Evolutionary conservation across 1,140 invertebrate species (phyloP), one percentile per base, ranked within the genome.

Genomic region (Drosophila santomea): DNA sequence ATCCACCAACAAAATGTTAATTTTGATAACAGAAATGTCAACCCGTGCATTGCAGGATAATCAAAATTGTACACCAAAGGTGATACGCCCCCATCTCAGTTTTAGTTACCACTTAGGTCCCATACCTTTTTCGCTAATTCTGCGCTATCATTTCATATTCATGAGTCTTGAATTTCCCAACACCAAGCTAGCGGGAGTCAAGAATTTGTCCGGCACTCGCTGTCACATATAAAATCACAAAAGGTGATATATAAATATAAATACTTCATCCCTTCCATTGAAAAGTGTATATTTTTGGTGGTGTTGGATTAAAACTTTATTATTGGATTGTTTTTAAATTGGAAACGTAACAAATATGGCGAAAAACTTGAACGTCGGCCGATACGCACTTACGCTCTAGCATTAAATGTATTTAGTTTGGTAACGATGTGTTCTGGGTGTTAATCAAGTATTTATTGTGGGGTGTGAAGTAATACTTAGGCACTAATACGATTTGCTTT

Each of bases 331-430:
- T 84, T 86, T 71, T 66, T 52, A 62, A 64, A 68, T 48, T 71
- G 43, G 28, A 74, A 80, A 62, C 85, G 74, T 89, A 84, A 89
- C 84, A 89, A 80, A 89, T 89, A 89, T 89, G 84, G 80, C 84
- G 58, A 75, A 76, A 54, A 54, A 45, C 25, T 59, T 48, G 77
- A 78, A 64, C 58, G 59, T 74, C 60, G 56, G 68, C 71, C 55
- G 61, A 44, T 58, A 51, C 45, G 52, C 56, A 68, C 68, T 72
- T 72, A 71, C 44, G 68, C 64, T 35, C 66, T 58, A 71, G 58
- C 68, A 71, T 72, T 71, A 25, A 25, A 72, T 72, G 68, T 58
- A 71, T 36, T 32, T 54, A 59, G 47, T 35, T 66, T 41, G 61
- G 38, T 52, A 74, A 57, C 51, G 68, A 56, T 74, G 59, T 74